Conservation (phyloP, 2,888 invertebrate species). For the Agonopterix subpropinquella region DNA sequence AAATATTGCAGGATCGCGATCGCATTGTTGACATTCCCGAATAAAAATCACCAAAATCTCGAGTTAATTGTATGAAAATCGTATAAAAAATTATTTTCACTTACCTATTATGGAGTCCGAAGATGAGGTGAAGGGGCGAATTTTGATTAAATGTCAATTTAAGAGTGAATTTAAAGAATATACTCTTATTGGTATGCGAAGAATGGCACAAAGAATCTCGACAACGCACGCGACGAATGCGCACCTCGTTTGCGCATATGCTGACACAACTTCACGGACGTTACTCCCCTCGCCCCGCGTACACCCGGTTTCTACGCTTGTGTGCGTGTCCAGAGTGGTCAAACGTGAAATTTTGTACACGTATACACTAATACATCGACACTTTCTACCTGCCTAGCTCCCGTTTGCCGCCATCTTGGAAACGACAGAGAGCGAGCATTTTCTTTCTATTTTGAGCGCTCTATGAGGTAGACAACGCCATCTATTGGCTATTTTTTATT, state of each 20-base stretch:
- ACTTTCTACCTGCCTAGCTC: conserved; percentile 63
- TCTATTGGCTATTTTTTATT: conserved; percentile 23
- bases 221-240: conserved; percentile 92
- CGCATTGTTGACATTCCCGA: conserved; percentile 84
- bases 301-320: conserved; percentile 52
- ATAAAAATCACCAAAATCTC: conserved; percentile 78
- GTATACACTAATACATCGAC: conserved; percentile 58
- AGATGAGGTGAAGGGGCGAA: conserved; percentile 78
- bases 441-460: conserved; percentile 35
- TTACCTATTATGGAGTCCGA: conserved; percentile 83
- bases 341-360: conserved; percentile 72
- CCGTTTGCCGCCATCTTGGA: conserved; percentile 70
- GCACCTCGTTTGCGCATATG: conserved; percentile 88
- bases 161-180: conserved; percentile 83
- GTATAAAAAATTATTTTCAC: conserved; percentile 75
- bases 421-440: conserved; percentile 48
- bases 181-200: conserved; percentile 92
- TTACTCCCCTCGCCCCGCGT: conserved; percentile 70
- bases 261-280: conserved; percentile 80
- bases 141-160: conserved; percentile 80
- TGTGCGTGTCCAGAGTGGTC: conserved; percentile 70
- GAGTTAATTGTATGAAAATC: conserved; percentile 78
- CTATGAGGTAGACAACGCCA: conserved; percentile 30
- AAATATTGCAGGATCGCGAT: conserved; percentile 86
- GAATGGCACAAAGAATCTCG: conserved; percentile 98